Evolutionary conservation across 2,797 vertebrate genomes (phyloP).

Genomic region (Mionectes olivaceus): DNA sequence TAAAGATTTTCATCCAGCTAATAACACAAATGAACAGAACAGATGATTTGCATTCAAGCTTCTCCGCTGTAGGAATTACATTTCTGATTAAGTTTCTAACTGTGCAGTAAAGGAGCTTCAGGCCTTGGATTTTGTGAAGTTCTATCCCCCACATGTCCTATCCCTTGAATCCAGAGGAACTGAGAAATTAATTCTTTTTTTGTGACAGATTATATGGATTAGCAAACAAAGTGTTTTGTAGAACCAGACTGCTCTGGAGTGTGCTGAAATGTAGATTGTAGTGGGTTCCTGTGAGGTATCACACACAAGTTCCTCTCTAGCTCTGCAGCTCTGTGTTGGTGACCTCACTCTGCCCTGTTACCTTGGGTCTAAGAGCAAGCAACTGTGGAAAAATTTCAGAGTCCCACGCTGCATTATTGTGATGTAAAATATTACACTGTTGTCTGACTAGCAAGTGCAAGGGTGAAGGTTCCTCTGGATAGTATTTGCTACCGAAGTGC

Average conservation of each 20-base stretch:
- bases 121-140: background rate
- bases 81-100: background rate
- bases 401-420: too few relatives aligned
- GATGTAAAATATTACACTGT: background rate
- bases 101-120: background rate
- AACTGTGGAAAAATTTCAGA: background rate
- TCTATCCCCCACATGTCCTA: background rate
- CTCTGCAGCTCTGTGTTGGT: background rate
- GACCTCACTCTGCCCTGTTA: background rate
- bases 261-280: background rate
- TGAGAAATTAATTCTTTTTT: background rate
- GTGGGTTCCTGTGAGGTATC: background rate
- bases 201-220: background rate
- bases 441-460: background rate
- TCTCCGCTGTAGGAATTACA: background rate
- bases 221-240: background rate
- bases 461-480: background rate
- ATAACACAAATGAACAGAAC: background rate
- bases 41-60: background rate
- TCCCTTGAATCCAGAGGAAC: background rate
- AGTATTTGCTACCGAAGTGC: background rate
- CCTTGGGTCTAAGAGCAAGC: background rate
- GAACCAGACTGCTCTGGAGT: background rate
- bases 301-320: fast-evolving
- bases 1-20: background rate